Evolutionary conservation across 1,140 invertebrate species (phyloP).

Genomic region (Scaptomyza graminum): DNA sequence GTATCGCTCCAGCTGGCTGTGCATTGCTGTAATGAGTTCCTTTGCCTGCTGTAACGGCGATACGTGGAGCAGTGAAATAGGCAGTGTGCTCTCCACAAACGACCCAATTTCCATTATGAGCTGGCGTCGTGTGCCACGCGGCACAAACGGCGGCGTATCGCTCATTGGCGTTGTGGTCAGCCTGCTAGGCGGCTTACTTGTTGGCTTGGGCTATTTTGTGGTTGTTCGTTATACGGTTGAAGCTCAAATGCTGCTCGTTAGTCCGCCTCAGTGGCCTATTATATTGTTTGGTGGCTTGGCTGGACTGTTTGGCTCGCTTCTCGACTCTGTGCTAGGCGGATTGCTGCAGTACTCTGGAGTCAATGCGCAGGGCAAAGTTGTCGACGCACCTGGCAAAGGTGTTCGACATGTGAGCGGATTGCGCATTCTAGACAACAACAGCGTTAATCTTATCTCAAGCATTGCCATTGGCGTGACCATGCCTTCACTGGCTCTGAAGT

Average conservation of each 20-base stretch:
- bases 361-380: constrained; percentile 88
- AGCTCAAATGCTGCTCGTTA: constrained; percentile 85
- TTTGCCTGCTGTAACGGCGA: constrained; percentile 94
- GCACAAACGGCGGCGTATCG: constrained; percentile 93
- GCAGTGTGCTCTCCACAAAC: constrained; percentile 88
- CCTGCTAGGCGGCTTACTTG: constrained; percentile 88
- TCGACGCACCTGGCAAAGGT: constrained; percentile 89
- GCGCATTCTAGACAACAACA: constrained; percentile 94
- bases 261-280: constrained; percentile 92
- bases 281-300: constrained; percentile 88
- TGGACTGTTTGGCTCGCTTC: constrained; percentile 91
- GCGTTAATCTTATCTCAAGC: constrained; percentile 93
- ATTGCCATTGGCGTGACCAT: constrained; percentile 90
- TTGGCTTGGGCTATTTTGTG: constrained; percentile 91
- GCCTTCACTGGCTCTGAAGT: constrained; percentile 88
- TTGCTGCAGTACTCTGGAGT: constrained; percentile 93
- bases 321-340: constrained; percentile 94
- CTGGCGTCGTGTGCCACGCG: constrained; percentile 90
- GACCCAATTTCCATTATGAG: constrained; percentile 92
- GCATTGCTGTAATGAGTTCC: constrained; percentile 91
- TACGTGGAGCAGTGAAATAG: constrained; percentile 96
- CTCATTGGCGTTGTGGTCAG: constrained; percentile 89
- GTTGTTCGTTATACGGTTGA: constrained; percentile 88
- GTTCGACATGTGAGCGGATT: constrained; percentile 91
- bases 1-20: constrained; percentile 92